These are phyloP conservation scores for Calliopum simillimum DNA, from an alignment of 2,888 invertebrate species.

Conservation along the genomic window DNA sequence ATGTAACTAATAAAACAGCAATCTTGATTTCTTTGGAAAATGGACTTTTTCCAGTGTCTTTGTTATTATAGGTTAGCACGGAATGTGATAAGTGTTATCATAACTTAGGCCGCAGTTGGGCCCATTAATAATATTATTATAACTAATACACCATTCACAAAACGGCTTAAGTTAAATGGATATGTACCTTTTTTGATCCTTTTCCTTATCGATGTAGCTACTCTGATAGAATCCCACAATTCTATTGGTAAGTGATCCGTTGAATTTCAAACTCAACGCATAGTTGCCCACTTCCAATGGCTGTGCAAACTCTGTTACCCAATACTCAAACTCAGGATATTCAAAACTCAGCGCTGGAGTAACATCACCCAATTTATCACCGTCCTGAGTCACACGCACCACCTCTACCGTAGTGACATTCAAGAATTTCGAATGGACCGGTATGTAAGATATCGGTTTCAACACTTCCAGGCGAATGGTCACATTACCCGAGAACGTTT, in stretches of 20 bases:
- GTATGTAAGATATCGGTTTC: constrained; percentile 67
- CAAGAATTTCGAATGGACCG: constrained; percentile 69
- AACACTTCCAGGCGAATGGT: constrained; percentile 69
- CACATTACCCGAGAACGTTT: constrained; percentile 72
- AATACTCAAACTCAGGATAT: constrained; percentile 62
- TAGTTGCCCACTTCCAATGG: constrained; percentile 67
- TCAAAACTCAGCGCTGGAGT: constrained; percentile 57
- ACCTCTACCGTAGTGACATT: constrained; percentile 68
- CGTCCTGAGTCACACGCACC: constrained; percentile 53
- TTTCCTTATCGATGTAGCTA: constrained; percentile 68
- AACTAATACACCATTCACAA: too few species aligned
- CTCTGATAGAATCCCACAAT: constrained; percentile 84
- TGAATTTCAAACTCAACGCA: constrained; percentile 73
- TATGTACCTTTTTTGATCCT: constrained; percentile 62
- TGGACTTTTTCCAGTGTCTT: too few species aligned
- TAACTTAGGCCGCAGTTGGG: too few species aligned
- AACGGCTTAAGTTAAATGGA: neutral
- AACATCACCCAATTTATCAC: constrained; percentile 48
- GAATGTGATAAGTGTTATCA: too few species aligned
- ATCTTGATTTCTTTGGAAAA: too few species aligned
- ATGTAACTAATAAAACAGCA: too few species aligned
- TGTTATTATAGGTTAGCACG: too few species aligned
- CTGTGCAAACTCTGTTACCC: constrained; percentile 64
- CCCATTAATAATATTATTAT: too few species aligned
- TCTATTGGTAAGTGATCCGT: constrained; percentile 75